Conservation (phyloP, 23 tunicate species). For the Ciona savignyi region DNA sequence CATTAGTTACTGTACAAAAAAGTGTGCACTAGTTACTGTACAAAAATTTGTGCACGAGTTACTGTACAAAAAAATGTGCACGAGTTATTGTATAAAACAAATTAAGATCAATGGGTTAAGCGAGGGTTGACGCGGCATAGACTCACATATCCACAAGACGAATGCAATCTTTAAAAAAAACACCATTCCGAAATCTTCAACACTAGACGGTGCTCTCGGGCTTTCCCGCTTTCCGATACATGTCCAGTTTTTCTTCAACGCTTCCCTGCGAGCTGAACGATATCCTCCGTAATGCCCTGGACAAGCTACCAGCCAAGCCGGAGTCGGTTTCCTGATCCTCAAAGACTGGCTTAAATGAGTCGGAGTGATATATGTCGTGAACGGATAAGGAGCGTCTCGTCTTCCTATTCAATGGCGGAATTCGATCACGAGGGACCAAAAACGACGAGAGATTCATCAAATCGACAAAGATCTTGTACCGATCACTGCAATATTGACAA, state of each 20-base stretch:
- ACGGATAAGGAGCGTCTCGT: conserved; percentile 49
- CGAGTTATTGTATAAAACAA: no score
- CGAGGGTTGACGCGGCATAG: no score
- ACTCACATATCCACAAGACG: no score
- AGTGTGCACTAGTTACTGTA: no score
- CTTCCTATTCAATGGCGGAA: conserved; percentile 51
- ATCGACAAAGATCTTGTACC: conserved; percentile 78
- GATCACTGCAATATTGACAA: conserved; percentile 81
- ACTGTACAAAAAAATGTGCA: no score
- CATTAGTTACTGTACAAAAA: no score
- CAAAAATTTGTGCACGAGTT: no score
- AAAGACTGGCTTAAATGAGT: not conserved
- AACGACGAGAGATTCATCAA: conserved; percentile 59
- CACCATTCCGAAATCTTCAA: no score
- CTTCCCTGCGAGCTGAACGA: conserved; percentile 7
- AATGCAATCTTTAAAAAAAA: no score
- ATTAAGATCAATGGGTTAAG: no score
- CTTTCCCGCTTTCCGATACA: conserved; percentile 7
- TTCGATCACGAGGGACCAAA: conserved; percentile 71
- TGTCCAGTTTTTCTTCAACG: not conserved
- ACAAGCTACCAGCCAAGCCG: not conserved
- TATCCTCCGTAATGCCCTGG: not conserved
- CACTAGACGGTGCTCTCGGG: conserved; percentile 15
- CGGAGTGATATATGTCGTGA: conserved; percentile 18
- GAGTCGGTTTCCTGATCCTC: conserved; percentile 11